Conservation (phyloP, 2,113 vertebrate species). For the Callipepla squamata region DNA sequence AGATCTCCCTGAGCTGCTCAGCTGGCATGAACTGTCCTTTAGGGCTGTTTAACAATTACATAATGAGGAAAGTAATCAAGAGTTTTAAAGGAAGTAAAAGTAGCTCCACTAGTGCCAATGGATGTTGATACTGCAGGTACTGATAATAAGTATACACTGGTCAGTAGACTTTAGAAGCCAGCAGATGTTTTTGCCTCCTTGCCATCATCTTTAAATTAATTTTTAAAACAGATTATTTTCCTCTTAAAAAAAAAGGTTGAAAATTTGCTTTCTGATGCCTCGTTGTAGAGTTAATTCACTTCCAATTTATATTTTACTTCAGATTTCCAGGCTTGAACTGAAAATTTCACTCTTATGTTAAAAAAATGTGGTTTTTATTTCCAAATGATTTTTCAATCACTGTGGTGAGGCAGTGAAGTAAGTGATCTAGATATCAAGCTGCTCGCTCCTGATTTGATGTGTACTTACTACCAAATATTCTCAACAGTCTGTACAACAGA, state of each 20-base stretch:
- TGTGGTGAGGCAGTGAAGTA: too few species aligned
- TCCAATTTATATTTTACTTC: background rate
- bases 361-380: too few species aligned
- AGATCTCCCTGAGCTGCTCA: background rate
- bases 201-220: background rate
- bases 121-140: rapidly evolving
- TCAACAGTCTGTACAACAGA: too few species aligned
- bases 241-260: background rate
- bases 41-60: background rate
- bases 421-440: too few species aligned
- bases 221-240: background rate
- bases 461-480: too few species aligned
- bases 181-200: background rate
- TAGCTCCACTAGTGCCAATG: background rate
- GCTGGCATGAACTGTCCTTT: background rate
- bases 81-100: background rate
- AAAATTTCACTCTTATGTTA: too few species aligned
- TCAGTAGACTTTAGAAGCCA: background rate
- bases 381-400: too few species aligned
- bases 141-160: rapidly evolving
- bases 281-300: background rate
- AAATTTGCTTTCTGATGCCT: background rate
- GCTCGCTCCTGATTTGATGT: too few species aligned
- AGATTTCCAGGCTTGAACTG: too few species aligned
- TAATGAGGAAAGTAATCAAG: background rate